phyloP scores from a whole-genome alignment of 1,140 invertebrate genomes.

The Geopemphigus sp. region DNA sequence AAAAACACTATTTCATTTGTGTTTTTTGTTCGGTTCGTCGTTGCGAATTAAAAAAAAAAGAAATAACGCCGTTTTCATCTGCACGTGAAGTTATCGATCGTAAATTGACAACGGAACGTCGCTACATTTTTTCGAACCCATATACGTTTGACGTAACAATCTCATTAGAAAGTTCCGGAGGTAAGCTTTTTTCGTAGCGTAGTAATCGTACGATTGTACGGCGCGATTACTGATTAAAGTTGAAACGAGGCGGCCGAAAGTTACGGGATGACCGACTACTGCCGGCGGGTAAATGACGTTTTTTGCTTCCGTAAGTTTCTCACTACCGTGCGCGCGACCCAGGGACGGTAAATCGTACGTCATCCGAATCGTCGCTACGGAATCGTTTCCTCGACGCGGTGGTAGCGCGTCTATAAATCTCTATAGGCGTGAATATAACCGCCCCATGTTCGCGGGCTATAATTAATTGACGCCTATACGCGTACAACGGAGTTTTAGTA shows the following conservation, averaged over 20 bases:
- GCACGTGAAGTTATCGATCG: background rate
- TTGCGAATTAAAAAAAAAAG: background rate
- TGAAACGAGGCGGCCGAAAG: conserved; percentile 15
- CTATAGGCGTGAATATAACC: too few species aligned
- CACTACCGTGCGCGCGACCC: background rate
- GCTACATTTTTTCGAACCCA: background rate
- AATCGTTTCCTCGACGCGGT: background rate
- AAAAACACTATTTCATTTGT: too few species aligned
- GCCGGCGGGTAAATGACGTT: conserved; percentile 33
- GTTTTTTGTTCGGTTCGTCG: too few species aligned
- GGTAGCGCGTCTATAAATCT: too few species aligned
- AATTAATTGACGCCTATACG: too few species aligned
- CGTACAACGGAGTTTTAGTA: too few species aligned
- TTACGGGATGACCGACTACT: background rate
- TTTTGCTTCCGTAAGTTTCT: conserved; percentile 20
- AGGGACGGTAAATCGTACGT: conserved; percentile 1
- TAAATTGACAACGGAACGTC: background rate
- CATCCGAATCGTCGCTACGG: background rate
- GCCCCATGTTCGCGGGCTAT: too few species aligned
- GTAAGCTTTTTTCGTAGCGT: background rate
- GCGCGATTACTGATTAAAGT: conserved; percentile 32
- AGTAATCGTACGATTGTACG: background rate
- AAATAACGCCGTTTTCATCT: background rate
- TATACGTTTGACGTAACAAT: background rate
- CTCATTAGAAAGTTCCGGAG: conserved; percentile 10